Evolutionary conservation across 2,797 vertebrate genomes (phyloP), one percentile per base, ranked within the genome.

Genomic region (Lates japonicus): DNA sequence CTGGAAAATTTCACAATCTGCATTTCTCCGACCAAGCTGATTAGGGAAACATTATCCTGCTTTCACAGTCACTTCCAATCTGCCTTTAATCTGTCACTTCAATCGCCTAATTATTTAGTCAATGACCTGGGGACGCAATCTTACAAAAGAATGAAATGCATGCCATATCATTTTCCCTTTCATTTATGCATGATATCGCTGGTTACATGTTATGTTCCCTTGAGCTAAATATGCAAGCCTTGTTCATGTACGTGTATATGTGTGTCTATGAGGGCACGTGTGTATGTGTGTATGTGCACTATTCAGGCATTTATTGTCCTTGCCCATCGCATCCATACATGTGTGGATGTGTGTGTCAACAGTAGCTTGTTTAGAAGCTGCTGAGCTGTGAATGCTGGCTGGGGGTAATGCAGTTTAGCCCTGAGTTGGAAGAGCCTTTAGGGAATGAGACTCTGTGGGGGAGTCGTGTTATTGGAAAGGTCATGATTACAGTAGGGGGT

Each of bases 1-100:
- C 96, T 96, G 95, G 95, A 95, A 96, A 96, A 96, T 96, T 96
- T 96, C 95, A 96, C 95, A 96, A 96, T 96, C 95, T 95, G 95
- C 95, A 96, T 95, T 96, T 96, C 94, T 95, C 95, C 94, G 94
- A 94, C 95, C 94, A 92, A 94, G 94, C 95, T 96, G 96, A 96
- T 96, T 96, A 96, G 93, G 94, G 95, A 95, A 96, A 96, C 95
- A 95, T 96, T 96, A 96, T 96, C 95, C 96, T 95, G 94, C 94
- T 95, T 95, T 94, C 88, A 92, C 93, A 96, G 95, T 96, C 96
- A 96, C 95, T 96, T 96, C 94, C 95, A 96, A 96, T 96, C 95
- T 96, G 93, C 90, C 94, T 96, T 95, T 96, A 96, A 96, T 96
- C 95, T 96, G 95, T 96, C 95, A 95, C 94, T 93, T 93, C 94